Conservation (phyloP, 2,797 vertebrate species). For the Sebastes minor region DNA sequence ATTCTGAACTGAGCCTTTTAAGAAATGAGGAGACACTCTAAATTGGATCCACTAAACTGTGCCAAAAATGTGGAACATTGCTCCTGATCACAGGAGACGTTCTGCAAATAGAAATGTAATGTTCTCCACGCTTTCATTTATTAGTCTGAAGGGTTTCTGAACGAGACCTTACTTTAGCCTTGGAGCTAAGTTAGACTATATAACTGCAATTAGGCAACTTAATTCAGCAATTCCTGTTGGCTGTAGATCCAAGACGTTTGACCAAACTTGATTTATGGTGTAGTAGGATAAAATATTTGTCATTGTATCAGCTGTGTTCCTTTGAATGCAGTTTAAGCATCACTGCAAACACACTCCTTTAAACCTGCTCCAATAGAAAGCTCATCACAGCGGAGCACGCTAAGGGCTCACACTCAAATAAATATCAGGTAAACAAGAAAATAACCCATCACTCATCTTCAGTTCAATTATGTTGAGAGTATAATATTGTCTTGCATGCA, state of each 20-base stretch:
- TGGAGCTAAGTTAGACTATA: not conserved
- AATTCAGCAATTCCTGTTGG: not conserved
- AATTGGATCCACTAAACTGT: constrained; percentile 63
- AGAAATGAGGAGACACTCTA: constrained; percentile 50
- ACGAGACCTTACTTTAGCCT: not conserved
- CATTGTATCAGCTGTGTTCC: not conserved
- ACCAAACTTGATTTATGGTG: not conserved
- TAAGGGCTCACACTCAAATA: not conserved
- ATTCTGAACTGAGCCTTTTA: constrained; percentile 42
- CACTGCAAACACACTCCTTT: not conserved
- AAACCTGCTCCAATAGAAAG: constrained; percentile 2
- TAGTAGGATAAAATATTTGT: not conserved
- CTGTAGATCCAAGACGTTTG: not conserved
- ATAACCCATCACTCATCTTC: constrained; percentile 1
- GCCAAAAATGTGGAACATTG: constrained; percentile 67
- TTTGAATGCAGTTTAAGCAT: too few relatives aligned
- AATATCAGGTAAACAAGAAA: not conserved
- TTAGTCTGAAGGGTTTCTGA: constrained; percentile 13
- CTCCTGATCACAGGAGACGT: constrained; percentile 54
- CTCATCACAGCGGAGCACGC: not conserved
- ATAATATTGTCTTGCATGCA: constrained; percentile 5
- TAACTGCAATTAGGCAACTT: not conserved
- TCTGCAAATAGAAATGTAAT: constrained; percentile 56
- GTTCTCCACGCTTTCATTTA: constrained; percentile 29
- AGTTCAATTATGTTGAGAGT: constrained; percentile 5